Base-by-base conservation (phyloP, 2,888 invertebrate species). In the Schizaphis graminum region DNA sequence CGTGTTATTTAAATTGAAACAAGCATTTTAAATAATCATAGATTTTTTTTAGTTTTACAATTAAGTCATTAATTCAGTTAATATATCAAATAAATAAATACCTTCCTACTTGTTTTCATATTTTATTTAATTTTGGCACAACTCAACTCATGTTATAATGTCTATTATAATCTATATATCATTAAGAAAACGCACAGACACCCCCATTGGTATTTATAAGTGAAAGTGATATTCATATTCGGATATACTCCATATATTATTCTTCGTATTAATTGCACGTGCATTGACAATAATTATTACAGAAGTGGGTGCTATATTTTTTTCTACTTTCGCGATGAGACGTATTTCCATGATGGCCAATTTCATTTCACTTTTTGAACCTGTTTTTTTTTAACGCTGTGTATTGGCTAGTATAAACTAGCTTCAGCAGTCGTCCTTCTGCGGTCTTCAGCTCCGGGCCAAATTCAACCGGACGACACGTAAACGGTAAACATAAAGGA, bases 341-440 rank as follows among this genome's bases (percentile, higher is more conserved):
- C 93, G n/a, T 90, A 84, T 57, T 93, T 85, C 21, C 77, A 93
- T 44, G 44, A 11, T 89, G 16, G 92, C 92, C 88, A 77, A 93
- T 91, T 77, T 61, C 89, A 94, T 94, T 94, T 94, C 94, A 94
- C 94, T 94, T 94, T 91, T 94, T 90, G 56, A 91, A 94, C 94
- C 90, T 86, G 94, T 94, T 94, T 93, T 89, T 94, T 91, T 88
- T 92, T 21, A 94, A 94, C 91, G 49, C n/a, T 94, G 53, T 94
- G 94, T 87, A 67, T 77, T 47, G 47, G 24, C 57, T 90, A 84
- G 90, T 90, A 87, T 49, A 67, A 86, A 86, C 67, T 49, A 91
- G 13, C 85, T n/a, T 21, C 24, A 91, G 8, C 61, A 44, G 53
- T 44, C 77, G 89, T 94, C 90, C 94, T 94, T 91, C 91, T 57